Evolutionary conservation across 2,888 invertebrate genomes (phyloP).

Genomic region (Cloeon dipterum): DNA sequence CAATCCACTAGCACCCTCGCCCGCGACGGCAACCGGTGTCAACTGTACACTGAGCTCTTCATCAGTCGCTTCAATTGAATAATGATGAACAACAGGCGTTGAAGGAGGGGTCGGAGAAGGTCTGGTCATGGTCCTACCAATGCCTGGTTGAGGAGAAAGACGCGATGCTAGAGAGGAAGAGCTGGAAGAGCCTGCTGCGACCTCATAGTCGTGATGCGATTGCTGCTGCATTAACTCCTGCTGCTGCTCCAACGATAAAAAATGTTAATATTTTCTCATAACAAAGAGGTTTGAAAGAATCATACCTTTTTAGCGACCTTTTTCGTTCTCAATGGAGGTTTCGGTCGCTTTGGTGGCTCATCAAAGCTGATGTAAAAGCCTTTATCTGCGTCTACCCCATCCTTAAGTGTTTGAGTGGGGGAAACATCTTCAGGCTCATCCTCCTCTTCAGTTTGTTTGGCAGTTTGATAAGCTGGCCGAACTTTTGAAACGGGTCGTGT

Average conservation of each 20-base stretch:
- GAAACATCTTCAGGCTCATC: not conserved
- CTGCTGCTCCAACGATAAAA: no score
- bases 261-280: no score
- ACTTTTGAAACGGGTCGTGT: not conserved
- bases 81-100: not conserved
- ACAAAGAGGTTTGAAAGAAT: not conserved
- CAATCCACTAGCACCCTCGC: slow-evolving; percentile 14
- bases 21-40: slow-evolving; percentile 12
- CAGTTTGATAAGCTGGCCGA: not conserved
- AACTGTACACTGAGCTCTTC: no score
- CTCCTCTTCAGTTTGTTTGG: not conserved
- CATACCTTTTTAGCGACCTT: slow-evolving; percentile 4
- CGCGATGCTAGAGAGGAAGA: not conserved
- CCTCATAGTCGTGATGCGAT: not conserved
- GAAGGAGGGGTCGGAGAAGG: not conserved
- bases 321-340: slow-evolving; percentile 46
- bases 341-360: slow-evolving; percentile 54
- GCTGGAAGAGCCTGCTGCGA: not conserved
- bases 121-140: not conserved
- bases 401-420: slow-evolving; percentile 12
- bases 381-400: slow-evolving; percentile 28
- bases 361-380: slow-evolving; percentile 90
- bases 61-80: no score
- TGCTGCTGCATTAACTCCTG: not conserved
- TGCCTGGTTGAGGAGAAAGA: not conserved